Conservation (phyloP, 2,888 invertebrate species). For the Platynereis dumerilii region DNA sequence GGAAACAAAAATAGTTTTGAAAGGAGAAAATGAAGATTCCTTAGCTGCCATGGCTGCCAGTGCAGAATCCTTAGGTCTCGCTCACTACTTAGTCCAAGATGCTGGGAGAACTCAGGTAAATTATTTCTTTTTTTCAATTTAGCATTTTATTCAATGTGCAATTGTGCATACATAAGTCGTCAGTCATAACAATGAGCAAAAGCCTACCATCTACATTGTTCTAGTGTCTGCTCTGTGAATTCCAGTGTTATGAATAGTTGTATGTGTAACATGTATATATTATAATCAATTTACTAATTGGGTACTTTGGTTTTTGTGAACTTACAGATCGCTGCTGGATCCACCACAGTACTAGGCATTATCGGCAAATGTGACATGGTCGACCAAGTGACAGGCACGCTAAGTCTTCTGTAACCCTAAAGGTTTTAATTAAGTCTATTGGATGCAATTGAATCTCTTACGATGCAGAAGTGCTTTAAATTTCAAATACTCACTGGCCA, state of each 20-base stretch:
- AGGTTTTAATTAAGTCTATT: too few species aligned
- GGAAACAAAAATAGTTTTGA: slow-evolving; percentile 65
- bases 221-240: too few species aligned
- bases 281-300: neutral
- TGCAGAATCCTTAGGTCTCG: slow-evolving; percentile 61
- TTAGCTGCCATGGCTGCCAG: slow-evolving; percentile 62
- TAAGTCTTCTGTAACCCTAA: slow-evolving; percentile 59
- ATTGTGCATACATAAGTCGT: too few species aligned
- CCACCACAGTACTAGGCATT: slow-evolving; percentile 64
- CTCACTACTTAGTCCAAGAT: slow-evolving; percentile 66
- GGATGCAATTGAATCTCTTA: too few species aligned
- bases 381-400: slow-evolving; percentile 63
- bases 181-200: too few species aligned
- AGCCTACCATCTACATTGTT: too few species aligned
- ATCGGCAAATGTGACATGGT: slow-evolving; percentile 63
- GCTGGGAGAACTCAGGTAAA: slow-evolving; percentile 67
- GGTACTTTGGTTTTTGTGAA: slow-evolving; percentile 3
- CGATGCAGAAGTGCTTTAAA: too few species aligned
- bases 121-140: neutral
- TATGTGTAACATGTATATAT: neutral
- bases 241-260: too few species aligned
- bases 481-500: too few species aligned
- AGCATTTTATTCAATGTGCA: neutral
- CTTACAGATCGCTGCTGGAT: slow-evolving; percentile 62
- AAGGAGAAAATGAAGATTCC: slow-evolving; percentile 64